Percentiles rank a stretch among this genome's conserved stretches.
Conservation (phyloP, 92 coral and sea anemone species). For the Parazoanthus atlanticus region DNA sequence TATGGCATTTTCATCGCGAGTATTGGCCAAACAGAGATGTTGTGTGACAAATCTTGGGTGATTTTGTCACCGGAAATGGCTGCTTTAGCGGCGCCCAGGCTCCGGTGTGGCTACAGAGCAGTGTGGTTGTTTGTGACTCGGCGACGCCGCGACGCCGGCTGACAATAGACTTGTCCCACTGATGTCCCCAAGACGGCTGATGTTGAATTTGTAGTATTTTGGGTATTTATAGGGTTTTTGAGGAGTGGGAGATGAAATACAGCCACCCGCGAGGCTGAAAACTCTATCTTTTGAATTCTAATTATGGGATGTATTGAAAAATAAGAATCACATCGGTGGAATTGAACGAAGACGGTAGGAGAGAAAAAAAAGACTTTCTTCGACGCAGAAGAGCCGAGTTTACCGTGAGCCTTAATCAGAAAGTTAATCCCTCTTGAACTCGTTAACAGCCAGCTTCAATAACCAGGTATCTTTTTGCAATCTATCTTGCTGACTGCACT, state of each 20-base stretch:
- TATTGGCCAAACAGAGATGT: not conserved
- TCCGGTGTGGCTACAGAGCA: slow-evolving; percentile 66
- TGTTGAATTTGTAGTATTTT: slow-evolving; percentile 82
- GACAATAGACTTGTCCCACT: slow-evolving; percentile 72
- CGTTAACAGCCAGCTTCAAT: slow-evolving; percentile 36
- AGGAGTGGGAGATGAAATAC: slow-evolving; percentile 15
- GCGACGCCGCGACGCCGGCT: slow-evolving; percentile 96
- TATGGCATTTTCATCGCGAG: not conserved
- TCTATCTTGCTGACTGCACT: not conserved
- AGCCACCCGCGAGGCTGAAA: slow-evolving; percentile 41
- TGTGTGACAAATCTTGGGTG: slow-evolving; percentile 37
- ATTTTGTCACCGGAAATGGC: slow-evolving; percentile 72
- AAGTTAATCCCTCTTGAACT: slow-evolving; percentile 30
- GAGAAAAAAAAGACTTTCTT: slow-evolving; percentile 8
- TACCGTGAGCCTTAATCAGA: slow-evolving; percentile 17
- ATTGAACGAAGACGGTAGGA: slow-evolving; percentile 8
- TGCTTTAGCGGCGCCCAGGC: slow-evolving; percentile 67
- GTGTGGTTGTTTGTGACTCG: slow-evolving; percentile 78
- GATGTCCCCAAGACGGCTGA: slow-evolving; percentile 81
- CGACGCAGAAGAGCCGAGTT: not conserved
- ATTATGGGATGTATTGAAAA: slow-evolving; percentile 31
- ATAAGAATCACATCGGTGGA: not conserved
- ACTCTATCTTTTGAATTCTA: slow-evolving; percentile 26
- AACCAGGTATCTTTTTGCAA: slow-evolving; percentile 43
- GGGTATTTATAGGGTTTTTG: slow-evolving; percentile 63